A percentile compares a stretch with the other conserved stretches of the same genome.
Conservation (phyloP, 1,140 invertebrate species). For the Diorhabda carinulata region DNA sequence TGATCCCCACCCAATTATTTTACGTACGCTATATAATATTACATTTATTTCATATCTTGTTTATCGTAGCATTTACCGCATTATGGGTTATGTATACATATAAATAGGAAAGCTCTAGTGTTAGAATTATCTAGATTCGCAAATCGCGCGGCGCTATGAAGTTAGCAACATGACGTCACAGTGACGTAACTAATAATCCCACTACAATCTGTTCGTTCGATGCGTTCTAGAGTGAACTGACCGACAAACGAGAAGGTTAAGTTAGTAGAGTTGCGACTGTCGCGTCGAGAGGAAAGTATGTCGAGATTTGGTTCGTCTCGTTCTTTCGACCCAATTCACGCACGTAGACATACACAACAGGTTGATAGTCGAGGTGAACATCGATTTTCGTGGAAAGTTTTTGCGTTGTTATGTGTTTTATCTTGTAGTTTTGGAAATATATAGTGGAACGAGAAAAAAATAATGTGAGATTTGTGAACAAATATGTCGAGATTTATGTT, state of each 20-base stretch:
- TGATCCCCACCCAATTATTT: too few species aligned
- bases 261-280: conserved; percentile 34
- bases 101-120: too few species aligned
- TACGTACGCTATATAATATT: too few species aligned
- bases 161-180: conserved; percentile 26
- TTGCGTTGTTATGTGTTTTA: conserved; percentile 6
- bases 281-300: conserved; percentile 6
- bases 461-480: not conserved
- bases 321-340: conserved; percentile 12
- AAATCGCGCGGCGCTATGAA: conserved; percentile 24
- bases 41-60: too few species aligned
- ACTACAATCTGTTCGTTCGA: conserved; percentile 27
- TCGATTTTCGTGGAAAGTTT: not conserved
- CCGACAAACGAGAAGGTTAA: conserved; percentile 36
- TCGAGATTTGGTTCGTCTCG: conserved; percentile 9
- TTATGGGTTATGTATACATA: too few species aligned
- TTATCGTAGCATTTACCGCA: too few species aligned
- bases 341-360: conserved; percentile 13
- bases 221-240: conserved; percentile 40
- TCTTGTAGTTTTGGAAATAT: not conserved
- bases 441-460: not conserved
- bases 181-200: conserved; percentile 28
- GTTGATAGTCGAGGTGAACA: conserved; percentile 9
- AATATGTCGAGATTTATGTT: conserved; percentile 3
- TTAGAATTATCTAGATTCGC: conserved; percentile 2